These are phyloP conservation scores for Premnoplex brunnescens DNA, from an alignment of 2,797 vertebrate genomes.

Conservation along the genomic window DNA sequence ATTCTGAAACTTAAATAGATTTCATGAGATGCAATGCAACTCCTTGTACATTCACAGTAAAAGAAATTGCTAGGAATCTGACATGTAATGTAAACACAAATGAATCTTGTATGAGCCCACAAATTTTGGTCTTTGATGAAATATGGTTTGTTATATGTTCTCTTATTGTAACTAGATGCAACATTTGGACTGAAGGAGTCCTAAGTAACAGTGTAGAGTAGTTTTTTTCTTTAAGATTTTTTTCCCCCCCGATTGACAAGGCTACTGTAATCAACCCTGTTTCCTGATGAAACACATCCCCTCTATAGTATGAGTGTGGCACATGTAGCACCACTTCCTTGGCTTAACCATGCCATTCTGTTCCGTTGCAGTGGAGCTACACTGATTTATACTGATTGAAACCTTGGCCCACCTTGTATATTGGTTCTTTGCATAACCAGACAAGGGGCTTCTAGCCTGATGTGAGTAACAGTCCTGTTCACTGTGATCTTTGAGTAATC, in stretches of 20 bases:
- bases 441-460: not conserved
- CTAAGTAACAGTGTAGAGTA: not conserved
- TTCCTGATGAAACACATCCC: not conserved
- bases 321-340: not conserved
- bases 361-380: not conserved
- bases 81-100: constrained; percentile 24
- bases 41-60: not conserved
- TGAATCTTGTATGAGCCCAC: constrained; percentile 44
- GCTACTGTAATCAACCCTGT: not conserved
- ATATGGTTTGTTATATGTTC: constrained; percentile 26
- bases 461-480: not conserved
- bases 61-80: constrained; percentile 19
- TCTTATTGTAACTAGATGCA: constrained; percentile 33
- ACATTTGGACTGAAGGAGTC: not conserved
- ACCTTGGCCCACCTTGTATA: not conserved
- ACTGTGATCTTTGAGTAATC: not conserved
- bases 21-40: constrained; percentile 30
- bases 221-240: not conserved
- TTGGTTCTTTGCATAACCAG: not conserved
- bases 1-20: constrained; percentile 41
- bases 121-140: constrained; percentile 36
- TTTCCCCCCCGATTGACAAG: not conserved
- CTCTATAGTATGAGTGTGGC: not conserved
- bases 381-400: not conserved
- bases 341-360: not conserved